phyloP scores from a whole-genome alignment of 2,888 invertebrate genomes.

The Diloba caeruleocephala region DNA sequence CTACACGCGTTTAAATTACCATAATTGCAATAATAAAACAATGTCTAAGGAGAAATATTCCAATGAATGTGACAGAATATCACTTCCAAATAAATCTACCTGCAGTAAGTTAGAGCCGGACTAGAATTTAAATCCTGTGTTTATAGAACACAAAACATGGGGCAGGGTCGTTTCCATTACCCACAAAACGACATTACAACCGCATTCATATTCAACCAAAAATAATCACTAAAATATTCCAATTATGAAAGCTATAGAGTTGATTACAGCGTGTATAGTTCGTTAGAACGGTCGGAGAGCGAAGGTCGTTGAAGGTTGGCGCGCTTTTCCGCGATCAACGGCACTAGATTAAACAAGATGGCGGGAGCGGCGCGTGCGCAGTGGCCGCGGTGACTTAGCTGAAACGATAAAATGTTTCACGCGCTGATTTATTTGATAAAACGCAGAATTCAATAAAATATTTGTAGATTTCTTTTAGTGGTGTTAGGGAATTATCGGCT shows the following conservation, averaged over 20 bases:
- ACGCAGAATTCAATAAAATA: slow-evolving; percentile 6
- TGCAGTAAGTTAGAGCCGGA: slow-evolving; percentile 74
- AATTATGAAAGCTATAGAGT: slow-evolving; percentile 44
- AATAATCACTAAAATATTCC: slow-evolving; percentile 40
- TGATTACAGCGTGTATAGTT: slow-evolving; percentile 61
- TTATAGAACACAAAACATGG: slow-evolving; percentile 76
- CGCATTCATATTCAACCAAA: slow-evolving; percentile 43
- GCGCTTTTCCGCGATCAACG: slow-evolving; percentile 89
- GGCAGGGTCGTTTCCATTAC: slow-evolving; percentile 63
- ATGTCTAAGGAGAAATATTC: slow-evolving; percentile 64
- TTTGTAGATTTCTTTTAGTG: not conserved
- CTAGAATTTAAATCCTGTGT: slow-evolving; percentile 79
- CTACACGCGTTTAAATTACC: slow-evolving; percentile 45
- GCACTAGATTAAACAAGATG: slow-evolving; percentile 88
- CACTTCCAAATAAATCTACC: slow-evolving; percentile 74
- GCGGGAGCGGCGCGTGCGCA: slow-evolving; percentile 88
- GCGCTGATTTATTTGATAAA: slow-evolving; percentile 53
- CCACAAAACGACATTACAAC: slow-evolving; percentile 50
- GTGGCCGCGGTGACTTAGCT: slow-evolving; percentile 74
- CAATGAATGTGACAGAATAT: slow-evolving; percentile 80
- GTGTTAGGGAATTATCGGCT: no score
- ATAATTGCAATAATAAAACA: slow-evolving; percentile 58
- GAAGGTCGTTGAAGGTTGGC: slow-evolving; percentile 89
- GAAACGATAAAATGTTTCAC: slow-evolving; percentile 74
- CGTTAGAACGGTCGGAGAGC: slow-evolving; percentile 83